Percentiles rank a stretch among this genome's conserved stretches.
phyloP scores from a whole-genome alignment of 2,113 vertebrate genomes.

The Oceanites oceanicus region DNA sequence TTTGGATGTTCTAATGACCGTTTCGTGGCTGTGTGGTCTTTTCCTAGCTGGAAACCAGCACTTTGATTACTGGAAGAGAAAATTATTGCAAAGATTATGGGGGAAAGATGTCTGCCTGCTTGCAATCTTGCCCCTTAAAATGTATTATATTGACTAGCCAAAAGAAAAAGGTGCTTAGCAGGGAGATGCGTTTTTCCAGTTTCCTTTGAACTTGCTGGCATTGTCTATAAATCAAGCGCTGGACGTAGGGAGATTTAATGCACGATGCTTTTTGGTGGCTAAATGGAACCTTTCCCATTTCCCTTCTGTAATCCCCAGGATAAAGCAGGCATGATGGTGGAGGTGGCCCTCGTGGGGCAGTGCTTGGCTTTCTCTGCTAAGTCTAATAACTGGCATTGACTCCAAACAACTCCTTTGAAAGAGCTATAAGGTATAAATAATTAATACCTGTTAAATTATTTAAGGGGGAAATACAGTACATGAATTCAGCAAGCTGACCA shows the following conservation, averaged over 20 bases:
- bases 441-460: conserved; percentile 59
- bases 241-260: not conserved
- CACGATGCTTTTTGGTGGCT: not conserved
- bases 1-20: not conserved
- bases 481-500: conserved; percentile 38
- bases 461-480: conserved; percentile 2
- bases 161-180: not conserved
- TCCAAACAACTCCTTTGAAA: not conserved
- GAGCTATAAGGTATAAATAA: conserved; percentile 38
- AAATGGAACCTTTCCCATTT: not conserved
- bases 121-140: not conserved
- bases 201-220: not conserved
- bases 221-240: not conserved
- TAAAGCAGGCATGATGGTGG: not conserved
- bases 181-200: not conserved
- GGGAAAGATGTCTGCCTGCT: not conserved
- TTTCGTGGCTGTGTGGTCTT: not conserved
- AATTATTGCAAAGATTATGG: not conserved
- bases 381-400: not conserved
- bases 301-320: not conserved
- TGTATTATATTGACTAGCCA: not conserved
- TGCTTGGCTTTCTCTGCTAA: not conserved
- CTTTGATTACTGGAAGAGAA: not conserved
- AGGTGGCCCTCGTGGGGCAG: not conserved
- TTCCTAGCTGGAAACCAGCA: not conserved